Evolutionary conservation across 2,888 invertebrate species (phyloP), one percentile per base, ranked within the genome.

Genomic region (Agonopterix subpropinquella): DNA sequence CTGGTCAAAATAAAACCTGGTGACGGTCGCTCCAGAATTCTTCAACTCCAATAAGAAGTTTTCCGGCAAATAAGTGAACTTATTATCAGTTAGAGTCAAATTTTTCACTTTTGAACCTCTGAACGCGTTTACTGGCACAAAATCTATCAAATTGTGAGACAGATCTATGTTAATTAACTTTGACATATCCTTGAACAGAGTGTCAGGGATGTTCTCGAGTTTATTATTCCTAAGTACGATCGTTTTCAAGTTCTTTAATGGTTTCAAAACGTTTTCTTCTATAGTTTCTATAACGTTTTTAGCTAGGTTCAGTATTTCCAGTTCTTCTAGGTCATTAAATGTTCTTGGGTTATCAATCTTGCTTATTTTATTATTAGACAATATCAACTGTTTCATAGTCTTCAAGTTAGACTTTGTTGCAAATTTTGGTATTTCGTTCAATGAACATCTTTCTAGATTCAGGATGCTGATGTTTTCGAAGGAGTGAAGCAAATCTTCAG

Each of bases 1-100:
- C 10, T 78, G 73, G 11, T 81, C 73, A 35, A 86, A 80, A 49
- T 70, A 73, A 48, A 86, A 79, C 52, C 80, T 80, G 2, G 58
- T 66, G 28, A 86, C 52, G 13, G 44, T 62, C 0, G 67, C 74
- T 0, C 83, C 81, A 3, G 73, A 75, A 53, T 81, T 82, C 44
- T 56, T 70, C 1, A 85, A 55, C 42, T 83, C 81, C 28, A 81
- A 62, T 46, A 73, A 76, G 58, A 87, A 87, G 53, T 86, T 85
- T 36, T 77, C 73, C 11, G 64, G 59, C 36, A 87, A 65, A 62
- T 76, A 85, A 1, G 80, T 77, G 15, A 86, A 71, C 52, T 59
- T 75, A 50, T 87, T 86, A 39, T 64, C 63, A 0, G 80, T 68
- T 13, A 87, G 56, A 59, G 85, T 81, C 13, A 86, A 57, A 52